These are phyloP conservation scores for Agrilus planipennis DNA, from an alignment of 1,140 invertebrate species.

Conservation along the genomic window DNA sequence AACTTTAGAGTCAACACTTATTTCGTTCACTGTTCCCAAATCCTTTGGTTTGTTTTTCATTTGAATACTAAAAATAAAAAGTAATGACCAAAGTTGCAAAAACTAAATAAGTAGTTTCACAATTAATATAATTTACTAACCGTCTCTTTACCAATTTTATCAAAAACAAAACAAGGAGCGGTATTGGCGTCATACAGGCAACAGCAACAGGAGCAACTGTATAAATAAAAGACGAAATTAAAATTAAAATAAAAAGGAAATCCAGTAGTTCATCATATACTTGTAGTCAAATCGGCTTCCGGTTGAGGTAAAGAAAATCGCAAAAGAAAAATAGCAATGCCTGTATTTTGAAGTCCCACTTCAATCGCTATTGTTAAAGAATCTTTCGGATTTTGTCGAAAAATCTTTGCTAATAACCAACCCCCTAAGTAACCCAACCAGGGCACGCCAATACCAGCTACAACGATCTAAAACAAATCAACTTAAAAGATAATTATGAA, in stretches of 20 bases:
- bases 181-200: conserved; percentile 88
- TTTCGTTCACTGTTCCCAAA: too few relatives aligned
- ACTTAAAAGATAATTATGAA: conserved; percentile 4
- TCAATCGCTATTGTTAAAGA: conserved; percentile 81
- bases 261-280: conserved; percentile 31
- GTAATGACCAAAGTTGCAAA: too few relatives aligned
- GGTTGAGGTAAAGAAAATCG: conserved; percentile 57
- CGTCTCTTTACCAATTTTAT: too few relatives aligned
- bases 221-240: conserved; percentile 15
- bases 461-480: conserved; percentile 58
- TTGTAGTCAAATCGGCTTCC: conserved; percentile 68
- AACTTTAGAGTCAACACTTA: too few relatives aligned
- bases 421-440: conserved; percentile 79
- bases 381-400: conserved; percentile 51
- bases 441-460: conserved; percentile 74
- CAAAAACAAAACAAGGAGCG: conserved; percentile 51
- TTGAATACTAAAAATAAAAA: too few relatives aligned
- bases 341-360: conserved; percentile 91
- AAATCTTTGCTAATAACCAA: conserved; percentile 43
- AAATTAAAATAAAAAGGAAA: neutral
- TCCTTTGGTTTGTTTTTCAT: too few relatives aligned
- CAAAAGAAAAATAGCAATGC: conserved; percentile 78
- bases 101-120: too few relatives aligned
- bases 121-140: too few relatives aligned
- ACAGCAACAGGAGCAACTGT: conserved; percentile 74